phyloP scores from a whole-genome alignment of 2,888 invertebrate species.

The Ophonus ardosiacus region DNA sequence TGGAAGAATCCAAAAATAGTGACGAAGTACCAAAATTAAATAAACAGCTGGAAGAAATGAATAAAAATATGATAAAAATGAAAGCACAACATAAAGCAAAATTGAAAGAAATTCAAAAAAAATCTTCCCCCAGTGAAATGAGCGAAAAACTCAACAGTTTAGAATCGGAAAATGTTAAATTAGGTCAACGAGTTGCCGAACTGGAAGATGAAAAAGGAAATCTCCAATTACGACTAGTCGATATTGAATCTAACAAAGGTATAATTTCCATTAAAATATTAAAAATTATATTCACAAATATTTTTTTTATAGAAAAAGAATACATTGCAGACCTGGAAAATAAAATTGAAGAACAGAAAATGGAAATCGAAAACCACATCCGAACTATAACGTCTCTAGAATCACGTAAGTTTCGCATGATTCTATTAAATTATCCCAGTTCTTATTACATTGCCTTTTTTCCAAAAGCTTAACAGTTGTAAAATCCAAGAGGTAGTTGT shows the following conservation, averaged over 20 bases:
- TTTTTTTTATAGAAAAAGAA: conserved; percentile 55
- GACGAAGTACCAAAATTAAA: conserved; percentile 78
- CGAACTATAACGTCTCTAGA: conserved; percentile 59
- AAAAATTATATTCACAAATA: neutral
- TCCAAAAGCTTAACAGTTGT: conserved; percentile 66
- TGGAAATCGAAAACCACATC: conserved; percentile 71
- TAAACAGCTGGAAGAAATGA: conserved; percentile 85
- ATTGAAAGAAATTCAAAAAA: conserved; percentile 87
- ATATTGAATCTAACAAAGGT: conserved; percentile 86
- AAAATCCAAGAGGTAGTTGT: conserved; percentile 63
- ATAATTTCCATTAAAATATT: conserved; percentile 69
- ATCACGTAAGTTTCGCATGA: conserved; percentile 44
- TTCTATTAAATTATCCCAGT: conserved; percentile 39
- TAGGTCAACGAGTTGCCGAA: conserved; percentile 88
- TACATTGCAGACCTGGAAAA: conserved; percentile 68
- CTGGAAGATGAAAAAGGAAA: conserved; percentile 95
- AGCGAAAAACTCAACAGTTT: conserved; percentile 83
- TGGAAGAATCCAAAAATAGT: conserved; percentile 67
- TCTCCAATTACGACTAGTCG: conserved; percentile 89
- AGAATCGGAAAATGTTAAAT: conserved; percentile 80
- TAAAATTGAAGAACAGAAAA: conserved; percentile 72
- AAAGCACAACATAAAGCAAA: conserved; percentile 85
- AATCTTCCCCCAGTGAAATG: conserved; percentile 82
- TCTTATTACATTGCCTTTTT: conserved; percentile 61
- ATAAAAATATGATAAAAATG: conserved; percentile 87